Base-by-base conservation (phyloP, 2,113 vertebrate genomes). In the Pycnonotus jocosus region DNA sequence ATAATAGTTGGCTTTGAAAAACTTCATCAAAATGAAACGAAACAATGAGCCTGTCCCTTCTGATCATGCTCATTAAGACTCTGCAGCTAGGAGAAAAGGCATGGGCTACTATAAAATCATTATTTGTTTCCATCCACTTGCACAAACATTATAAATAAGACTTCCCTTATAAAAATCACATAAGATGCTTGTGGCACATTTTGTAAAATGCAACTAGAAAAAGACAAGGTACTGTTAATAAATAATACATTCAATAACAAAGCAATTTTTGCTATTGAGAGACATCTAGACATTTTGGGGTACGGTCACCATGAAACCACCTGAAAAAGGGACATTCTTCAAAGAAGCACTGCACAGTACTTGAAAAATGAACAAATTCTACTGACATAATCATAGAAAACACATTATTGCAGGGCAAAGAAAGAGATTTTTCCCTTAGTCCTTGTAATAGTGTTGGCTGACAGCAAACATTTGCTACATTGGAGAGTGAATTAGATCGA, bases 171-270 rank as follows among this genome's bases (percentile, higher is more conserved):
- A 97, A 96, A 96, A 94, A 91, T 87, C 86, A 93, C 71, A 68
- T 72, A 81, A 92, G 83, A 92, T 94, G 93, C 33, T 91, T 85
- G 71, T 69, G 90, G 76, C 54, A 42, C 80, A 74, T 78, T 94
- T 83, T 94, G 92, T 94, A 96, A 96, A 96, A 96, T 51, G 77
- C 5, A 5, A 76, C 90, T 95, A 96, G 95, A 96, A 96, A 96
- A 94, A 84, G 93, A 96, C 88, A 60, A 90, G 61, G 71, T 93
- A 90, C 44, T 54, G 61, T 90, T 90, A 81, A 89, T 91, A 90
- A 95, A 92, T 78, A 91, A 84, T 95, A 96, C 88, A 92, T 88
- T 96, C 90, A 73, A 82, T 95, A 95, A 94, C 86, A 96, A 95
- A 95, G 73, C 60, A 45, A 25, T 68, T 91, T 91, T 95, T 93